A percentile compares a stretch with the other conserved stretches of the same genome.
These are phyloP conservation scores for Pachycephala philippinensis DNA, from an alignment of 2,113 vertebrate genomes.

Conservation along the genomic window DNA sequence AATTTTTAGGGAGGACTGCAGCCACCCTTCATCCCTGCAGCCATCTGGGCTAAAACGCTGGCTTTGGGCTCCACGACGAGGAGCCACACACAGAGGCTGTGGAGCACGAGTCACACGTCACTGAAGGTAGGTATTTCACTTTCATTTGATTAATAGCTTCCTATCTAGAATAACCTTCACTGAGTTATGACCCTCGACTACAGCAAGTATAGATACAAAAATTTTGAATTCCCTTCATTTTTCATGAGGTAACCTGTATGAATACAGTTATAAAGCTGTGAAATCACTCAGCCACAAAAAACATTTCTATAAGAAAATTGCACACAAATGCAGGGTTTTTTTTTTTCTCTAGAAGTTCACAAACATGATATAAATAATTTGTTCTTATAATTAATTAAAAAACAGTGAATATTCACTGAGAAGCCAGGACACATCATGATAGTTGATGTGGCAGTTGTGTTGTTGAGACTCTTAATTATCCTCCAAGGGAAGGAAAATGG, in stretches of 20 bases:
- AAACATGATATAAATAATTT: not conserved
- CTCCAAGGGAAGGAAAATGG: not conserved
- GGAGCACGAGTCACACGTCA: rapidly evolving
- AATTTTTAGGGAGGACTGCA: not conserved
- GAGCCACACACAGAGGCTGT: not conserved
- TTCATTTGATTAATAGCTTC: not conserved
- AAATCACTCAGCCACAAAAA: not conserved
- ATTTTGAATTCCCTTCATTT: not conserved
- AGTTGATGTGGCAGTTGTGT: not conserved
- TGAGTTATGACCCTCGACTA: not conserved
- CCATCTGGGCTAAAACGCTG: not conserved
- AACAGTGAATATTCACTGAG: not conserved
- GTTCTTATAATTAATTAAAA: not conserved
- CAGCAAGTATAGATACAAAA: not conserved
- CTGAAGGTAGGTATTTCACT: not conserved
- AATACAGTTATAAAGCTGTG: not conserved
- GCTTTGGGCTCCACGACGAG: not conserved
- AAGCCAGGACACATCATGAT: not conserved
- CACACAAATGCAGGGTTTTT: not conserved
- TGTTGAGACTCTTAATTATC: conserved; percentile 21
- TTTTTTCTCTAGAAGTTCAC: not conserved
- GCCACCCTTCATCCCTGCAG: not conserved
- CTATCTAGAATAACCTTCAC: not conserved
- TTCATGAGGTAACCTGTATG: not conserved
- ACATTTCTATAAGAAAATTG: not conserved